A percentile compares a stretch with the other conserved stretches of the same genome.
Evolutionary conservation across 92 coral and sea anemone genomes (phyloP).

Genomic region (Palythoa grandis): DNA sequence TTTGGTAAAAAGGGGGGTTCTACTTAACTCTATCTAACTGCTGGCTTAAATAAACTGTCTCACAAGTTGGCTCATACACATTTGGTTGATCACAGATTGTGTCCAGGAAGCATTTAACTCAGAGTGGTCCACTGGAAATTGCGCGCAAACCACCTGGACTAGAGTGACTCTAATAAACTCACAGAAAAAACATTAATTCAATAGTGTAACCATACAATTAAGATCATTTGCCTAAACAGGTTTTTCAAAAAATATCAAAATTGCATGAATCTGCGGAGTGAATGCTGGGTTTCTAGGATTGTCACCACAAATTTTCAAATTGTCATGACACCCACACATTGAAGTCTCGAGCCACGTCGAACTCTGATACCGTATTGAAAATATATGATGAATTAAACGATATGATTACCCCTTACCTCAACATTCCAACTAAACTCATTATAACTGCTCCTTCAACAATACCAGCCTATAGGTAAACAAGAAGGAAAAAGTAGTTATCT

Average conservation of each 20-base stretch:
- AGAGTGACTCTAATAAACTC: too few relatives aligned
- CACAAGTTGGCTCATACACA: too few relatives aligned
- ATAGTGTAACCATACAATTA: too few relatives aligned
- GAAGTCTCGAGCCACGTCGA: conserved; percentile 3
- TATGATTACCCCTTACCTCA: conserved; percentile 67
- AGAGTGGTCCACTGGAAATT: too few relatives aligned
- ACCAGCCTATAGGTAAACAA: conserved; percentile 77
- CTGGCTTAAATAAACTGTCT: too few relatives aligned
- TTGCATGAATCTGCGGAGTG: not conserved
- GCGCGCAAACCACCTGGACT: too few relatives aligned
- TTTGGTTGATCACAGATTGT: too few relatives aligned
- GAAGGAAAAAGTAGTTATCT: not conserved
- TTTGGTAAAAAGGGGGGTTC: too few relatives aligned
- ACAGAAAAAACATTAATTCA: too few relatives aligned
- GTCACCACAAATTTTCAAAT: not conserved
- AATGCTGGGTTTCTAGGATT: not conserved
- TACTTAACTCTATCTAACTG: too few relatives aligned
- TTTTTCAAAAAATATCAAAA: not conserved
- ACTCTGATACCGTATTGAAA: conserved; percentile 23
- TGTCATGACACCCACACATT: conserved; percentile 19
- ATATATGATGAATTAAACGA: not conserved
- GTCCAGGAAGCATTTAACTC: too few relatives aligned
- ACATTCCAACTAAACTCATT: conserved; percentile 82
- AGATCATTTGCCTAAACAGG: too few relatives aligned
- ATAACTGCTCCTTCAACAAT: conserved; percentile 86